phyloP scores from a whole-genome alignment of 2,797 vertebrate species.

The Menidia menidia region DNA sequence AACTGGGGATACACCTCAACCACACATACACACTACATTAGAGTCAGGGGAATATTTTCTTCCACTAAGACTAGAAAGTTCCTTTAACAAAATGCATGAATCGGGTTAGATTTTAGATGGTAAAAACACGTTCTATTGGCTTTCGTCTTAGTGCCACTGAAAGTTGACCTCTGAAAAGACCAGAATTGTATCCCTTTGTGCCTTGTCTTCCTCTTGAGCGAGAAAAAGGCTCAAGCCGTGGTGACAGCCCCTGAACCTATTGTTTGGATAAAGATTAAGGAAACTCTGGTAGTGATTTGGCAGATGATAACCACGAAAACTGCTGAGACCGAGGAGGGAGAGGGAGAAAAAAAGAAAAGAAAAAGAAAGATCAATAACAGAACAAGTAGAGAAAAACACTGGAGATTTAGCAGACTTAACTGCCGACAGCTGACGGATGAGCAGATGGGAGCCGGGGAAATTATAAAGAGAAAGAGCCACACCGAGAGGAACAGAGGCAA shows the following conservation, averaged over 20 bases:
- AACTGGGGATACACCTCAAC: constrained; percentile 15
- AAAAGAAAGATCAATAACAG: constrained; percentile 1
- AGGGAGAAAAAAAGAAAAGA: not conserved
- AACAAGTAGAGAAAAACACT: constrained; percentile 28
- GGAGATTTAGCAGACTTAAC: constrained; percentile 37
- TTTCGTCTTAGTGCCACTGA: constrained; percentile 25
- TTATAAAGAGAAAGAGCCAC: constrained; percentile 47
- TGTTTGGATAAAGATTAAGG: constrained; percentile 55
- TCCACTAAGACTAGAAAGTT: not conserved
- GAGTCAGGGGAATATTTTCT: constrained; percentile 17
- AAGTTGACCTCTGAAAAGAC: constrained; percentile 39
- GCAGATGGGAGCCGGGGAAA: constrained; percentile 45
- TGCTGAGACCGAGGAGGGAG: constrained; percentile 19
- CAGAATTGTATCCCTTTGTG: constrained; percentile 42
- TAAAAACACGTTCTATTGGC: not conserved
- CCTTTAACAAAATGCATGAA: not conserved
- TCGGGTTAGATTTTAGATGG: not conserved
- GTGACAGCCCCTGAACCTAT: constrained; percentile 53
- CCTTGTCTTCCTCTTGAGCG: constrained; percentile 26
- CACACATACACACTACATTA: constrained; percentile 2
- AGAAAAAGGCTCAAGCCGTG: constrained; percentile 37
- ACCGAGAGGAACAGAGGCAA: constrained; percentile 11
- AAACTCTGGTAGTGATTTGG: constrained; percentile 50
- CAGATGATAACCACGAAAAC: constrained; percentile 44
- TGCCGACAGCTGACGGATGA: constrained; percentile 58